A percentile compares a stretch with the other conserved stretches of the same genome.
phyloP scores from a whole-genome alignment of 2,888 invertebrate genomes.

The Aporophyla lueneburgensis region DNA sequence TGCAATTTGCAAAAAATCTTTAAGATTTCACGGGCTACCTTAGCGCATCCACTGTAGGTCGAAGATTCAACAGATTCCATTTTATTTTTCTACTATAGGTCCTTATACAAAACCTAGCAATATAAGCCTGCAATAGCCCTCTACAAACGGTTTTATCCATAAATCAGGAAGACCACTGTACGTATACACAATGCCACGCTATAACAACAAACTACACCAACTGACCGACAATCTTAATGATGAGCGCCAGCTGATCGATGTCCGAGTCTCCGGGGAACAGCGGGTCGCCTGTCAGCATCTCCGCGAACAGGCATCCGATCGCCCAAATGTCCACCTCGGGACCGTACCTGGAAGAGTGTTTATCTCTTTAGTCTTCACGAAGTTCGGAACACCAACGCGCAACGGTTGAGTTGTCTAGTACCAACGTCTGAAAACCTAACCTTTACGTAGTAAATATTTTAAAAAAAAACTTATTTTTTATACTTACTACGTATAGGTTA shows the following conservation, averaged over 20 bases:
- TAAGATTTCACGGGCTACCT: neutral
- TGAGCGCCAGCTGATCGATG: slow-evolving; percentile 96
- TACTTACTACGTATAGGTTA: neutral
- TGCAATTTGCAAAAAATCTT: neutral
- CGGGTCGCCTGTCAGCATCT: slow-evolving; percentile 96
- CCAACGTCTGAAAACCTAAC: neutral
- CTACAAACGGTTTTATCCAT: neutral
- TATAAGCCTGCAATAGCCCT: neutral
- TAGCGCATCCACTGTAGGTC: neutral
- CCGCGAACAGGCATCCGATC: slow-evolving; percentile 95
- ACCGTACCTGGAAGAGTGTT: slow-evolving; percentile 87
- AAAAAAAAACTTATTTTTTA: too few relatives aligned
- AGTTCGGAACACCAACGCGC: neutral
- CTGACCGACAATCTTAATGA: slow-evolving; percentile 94
- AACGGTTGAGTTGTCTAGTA: neutral
- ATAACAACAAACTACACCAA: neutral
- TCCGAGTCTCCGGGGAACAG: slow-evolving; percentile 97
- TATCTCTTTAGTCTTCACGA: neutral
- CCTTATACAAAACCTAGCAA: neutral
- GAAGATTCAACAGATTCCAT: neutral
- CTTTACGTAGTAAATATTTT: too few relatives aligned
- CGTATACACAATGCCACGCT: neutral
- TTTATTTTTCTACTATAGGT: neutral
- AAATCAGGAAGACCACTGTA: neutral
- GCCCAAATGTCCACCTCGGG: slow-evolving; percentile 97